phyloP scores from a whole-genome alignment of 2,797 vertebrate genomes.

The Pangasius macronema region DNA sequence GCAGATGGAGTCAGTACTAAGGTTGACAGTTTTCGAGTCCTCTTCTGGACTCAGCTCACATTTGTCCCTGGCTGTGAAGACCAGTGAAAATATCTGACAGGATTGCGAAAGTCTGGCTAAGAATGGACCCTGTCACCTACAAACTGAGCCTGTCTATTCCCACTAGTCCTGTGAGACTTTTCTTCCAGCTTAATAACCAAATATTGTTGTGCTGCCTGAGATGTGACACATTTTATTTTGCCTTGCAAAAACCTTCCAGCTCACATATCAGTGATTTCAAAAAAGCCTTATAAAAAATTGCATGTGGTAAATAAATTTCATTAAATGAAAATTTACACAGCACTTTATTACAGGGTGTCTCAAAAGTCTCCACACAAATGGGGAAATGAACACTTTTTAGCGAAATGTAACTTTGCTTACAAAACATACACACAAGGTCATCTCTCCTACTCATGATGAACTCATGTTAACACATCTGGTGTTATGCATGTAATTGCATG shows the following conservation, averaged over 20 bases:
- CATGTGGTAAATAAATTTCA: neutral
- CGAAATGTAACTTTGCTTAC: too few relatives aligned
- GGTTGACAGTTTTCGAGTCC: too few relatives aligned
- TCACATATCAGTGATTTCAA: neutral
- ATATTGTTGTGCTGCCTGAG: slow-evolving; percentile 1
- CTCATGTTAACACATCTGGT: too few relatives aligned
- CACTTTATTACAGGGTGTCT: neutral
- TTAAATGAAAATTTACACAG: neutral
- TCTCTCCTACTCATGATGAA: too few relatives aligned
- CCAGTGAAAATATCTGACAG: slow-evolving; percentile 22
- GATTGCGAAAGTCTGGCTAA: slow-evolving; percentile 25
- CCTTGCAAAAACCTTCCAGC: neutral
- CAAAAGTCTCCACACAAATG: too few relatives aligned
- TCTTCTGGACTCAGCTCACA: too few relatives aligned
- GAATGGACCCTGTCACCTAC: slow-evolving; percentile 8
- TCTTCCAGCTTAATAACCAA: neutral
- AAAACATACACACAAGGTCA: too few relatives aligned
- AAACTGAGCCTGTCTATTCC: slow-evolving; percentile 16
- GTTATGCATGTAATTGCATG: too few relatives aligned
- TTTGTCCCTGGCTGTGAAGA: slow-evolving; percentile 11
- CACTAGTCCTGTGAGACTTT: neutral
- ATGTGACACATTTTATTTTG: neutral
- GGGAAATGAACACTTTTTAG: too few relatives aligned
- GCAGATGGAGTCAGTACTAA: too few relatives aligned
- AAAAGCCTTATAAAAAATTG: neutral